Base-by-base conservation (phyloP, 2,113 vertebrate species). In the Chaenogobius annularis region DNA sequence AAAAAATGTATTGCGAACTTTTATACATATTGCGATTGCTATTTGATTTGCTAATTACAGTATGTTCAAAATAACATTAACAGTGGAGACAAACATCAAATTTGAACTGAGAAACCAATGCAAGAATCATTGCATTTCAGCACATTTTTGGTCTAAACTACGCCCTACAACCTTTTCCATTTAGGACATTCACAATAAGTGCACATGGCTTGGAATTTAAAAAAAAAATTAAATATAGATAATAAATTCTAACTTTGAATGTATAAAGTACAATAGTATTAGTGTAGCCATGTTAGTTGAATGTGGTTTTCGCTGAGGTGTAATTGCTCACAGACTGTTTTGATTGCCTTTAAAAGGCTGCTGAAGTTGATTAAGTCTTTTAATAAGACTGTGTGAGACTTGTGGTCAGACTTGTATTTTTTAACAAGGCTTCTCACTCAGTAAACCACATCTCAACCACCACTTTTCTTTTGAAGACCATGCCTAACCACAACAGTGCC, bases 391-490 rank as follows among this genome's bases (percentile, higher is more conserved):
- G 72, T 72, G 59, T 79, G 67, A 84, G 83, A 84, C 66, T 83
- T 89, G 87, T 86, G 83, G 83, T 72, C 61, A 83, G 75, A 70
- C 66, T 75, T 74, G 65, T 56, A 37, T 19, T 81, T 90, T n/a
- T 92, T 89, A 90, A 89, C 72, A 75, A 87, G 79, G 66, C n/a
- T 5, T 69, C 75, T 88, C 83, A 37, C 84, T 86, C 85, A 86
- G 88, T 91, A 86, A 90, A 89, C 85, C 89, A 72, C 87, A 86
- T 67, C 62, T 43, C 35, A 70, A 68, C 55, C 82, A 73, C 71
- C 83, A 79, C 69, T 81, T 73, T 89, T 77, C 67, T 79, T 61
- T 81, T 62, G 69, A 87, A 87, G 74, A 88, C 89, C 81, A 82
- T 90, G 87, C 84, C 83, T 63, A 64, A 85, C 90, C 83, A 65